Evolutionary conservation across 2,113 vertebrate species (phyloP).

Genomic region (Indri indri): DNA sequence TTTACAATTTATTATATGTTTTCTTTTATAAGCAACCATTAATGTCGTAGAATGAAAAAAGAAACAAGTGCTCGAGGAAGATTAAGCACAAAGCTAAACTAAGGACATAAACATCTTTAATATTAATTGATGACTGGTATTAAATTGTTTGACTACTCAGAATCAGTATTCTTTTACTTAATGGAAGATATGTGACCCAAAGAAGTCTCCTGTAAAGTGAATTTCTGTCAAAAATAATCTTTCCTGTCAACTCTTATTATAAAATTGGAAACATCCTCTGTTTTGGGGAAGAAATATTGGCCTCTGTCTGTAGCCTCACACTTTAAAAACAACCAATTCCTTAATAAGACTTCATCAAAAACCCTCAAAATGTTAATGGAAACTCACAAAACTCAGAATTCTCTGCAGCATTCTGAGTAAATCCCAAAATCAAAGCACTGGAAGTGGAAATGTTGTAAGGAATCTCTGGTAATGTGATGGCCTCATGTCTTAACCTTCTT

Average conservation of each 20-base stretch:
- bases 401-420: background rate
- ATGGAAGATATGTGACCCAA: slow-evolving; percentile 1
- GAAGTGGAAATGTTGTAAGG: background rate
- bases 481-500: background rate
- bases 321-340: background rate
- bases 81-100: background rate
- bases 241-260: background rate
- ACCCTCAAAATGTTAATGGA: background rate
- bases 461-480: background rate
- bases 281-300: background rate
- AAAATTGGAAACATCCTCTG: slow-evolving; percentile 26
- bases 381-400: background rate
- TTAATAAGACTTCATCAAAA: slow-evolving; percentile 24
- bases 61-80: background rate
- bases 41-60: background rate
- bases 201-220: background rate
- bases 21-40: background rate
- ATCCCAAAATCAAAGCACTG: background rate
- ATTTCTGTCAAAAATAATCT: slow-evolving; percentile 40
- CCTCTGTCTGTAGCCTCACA: background rate
- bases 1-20: background rate
- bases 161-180: background rate
- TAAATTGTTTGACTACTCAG: background rate
- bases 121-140: background rate
- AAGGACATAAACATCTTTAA: background rate